Evolutionary conservation across 1,140 invertebrate species (phyloP).

Genomic region (Aphelenchoides avenae): DNA sequence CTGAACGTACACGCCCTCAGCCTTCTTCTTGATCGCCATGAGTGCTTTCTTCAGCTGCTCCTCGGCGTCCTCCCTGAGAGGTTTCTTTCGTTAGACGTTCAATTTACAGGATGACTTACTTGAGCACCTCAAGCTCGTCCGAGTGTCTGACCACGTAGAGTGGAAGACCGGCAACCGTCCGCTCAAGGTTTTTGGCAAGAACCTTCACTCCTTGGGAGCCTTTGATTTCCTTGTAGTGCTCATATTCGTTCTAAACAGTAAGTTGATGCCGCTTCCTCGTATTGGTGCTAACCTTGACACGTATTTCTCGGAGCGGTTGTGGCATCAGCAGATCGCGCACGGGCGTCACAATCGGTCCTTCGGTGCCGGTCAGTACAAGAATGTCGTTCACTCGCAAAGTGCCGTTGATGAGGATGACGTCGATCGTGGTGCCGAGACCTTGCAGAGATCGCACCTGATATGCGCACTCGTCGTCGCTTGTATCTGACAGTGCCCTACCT

Average conservation of each 20-base stretch:
- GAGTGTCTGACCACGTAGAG: slow-evolving; percentile 76
- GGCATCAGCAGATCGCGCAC: slow-evolving; percentile 94
- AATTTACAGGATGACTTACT: slow-evolving; percentile 55
- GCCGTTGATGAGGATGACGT: slow-evolving; percentile 96
- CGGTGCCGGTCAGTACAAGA: slow-evolving; percentile 88
- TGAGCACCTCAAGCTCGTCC: slow-evolving; percentile 85
- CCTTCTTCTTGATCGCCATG: slow-evolving; percentile 80
- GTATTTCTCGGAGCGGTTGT: slow-evolving; percentile 90
- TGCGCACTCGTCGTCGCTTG: background rate
- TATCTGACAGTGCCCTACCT: slow-evolving; percentile 63
- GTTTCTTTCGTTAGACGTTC: slow-evolving; percentile 51
- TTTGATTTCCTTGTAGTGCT: slow-evolving; percentile 87
- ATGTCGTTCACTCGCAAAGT: slow-evolving; percentile 84
- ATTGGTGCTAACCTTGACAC: slow-evolving; percentile 76
- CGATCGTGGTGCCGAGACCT: slow-evolving; percentile 95
- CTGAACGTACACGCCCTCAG: slow-evolving; percentile 94
- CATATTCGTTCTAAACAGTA: slow-evolving; percentile 76
- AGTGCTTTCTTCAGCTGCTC: slow-evolving; percentile 74
- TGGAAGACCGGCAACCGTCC: slow-evolving; percentile 79
- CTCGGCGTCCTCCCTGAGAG: slow-evolving; percentile 53
- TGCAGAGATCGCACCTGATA: slow-evolving; percentile 83
- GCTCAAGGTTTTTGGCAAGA: slow-evolving; percentile 88
- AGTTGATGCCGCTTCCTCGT: too few species aligned
- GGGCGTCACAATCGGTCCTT: slow-evolving; percentile 95
- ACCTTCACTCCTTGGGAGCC: slow-evolving; percentile 98